A percentile compares a stretch with the other conserved stretches of the same genome.
Evolutionary conservation across 2,113 vertebrate genomes (phyloP).

Genomic region (Macquaria australasica): DNA sequence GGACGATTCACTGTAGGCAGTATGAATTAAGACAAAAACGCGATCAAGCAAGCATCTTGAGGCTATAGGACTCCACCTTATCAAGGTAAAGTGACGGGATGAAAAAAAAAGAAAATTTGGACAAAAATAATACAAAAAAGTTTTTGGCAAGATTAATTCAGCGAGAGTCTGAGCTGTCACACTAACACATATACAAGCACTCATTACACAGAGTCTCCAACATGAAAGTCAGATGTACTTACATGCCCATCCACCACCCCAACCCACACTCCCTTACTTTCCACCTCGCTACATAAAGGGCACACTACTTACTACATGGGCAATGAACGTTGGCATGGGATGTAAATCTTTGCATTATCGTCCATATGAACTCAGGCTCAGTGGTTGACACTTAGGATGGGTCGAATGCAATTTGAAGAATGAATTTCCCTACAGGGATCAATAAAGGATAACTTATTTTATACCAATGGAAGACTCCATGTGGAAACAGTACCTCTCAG

Average conservation of each 20-base stretch:
- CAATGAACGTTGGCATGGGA: too few species aligned
- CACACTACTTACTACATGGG: too few species aligned
- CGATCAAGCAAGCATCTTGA: background rate
- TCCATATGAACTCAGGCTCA: too few species aligned
- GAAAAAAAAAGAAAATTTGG: background rate
- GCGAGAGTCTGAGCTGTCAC: background rate
- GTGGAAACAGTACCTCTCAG: background rate
- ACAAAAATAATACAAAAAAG: background rate
- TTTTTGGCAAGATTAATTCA: too few species aligned
- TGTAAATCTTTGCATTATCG: too few species aligned
- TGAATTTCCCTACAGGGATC: too few species aligned
- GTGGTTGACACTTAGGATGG: too few species aligned
- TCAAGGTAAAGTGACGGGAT: background rate
- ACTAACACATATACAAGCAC: background rate
- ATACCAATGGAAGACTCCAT: background rate
- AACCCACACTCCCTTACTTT: background rate
- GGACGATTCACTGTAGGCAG: background rate
- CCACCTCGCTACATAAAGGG: too few species aligned
- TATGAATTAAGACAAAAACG: background rate
- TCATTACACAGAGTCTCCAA: too few species aligned
- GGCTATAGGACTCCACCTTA: background rate
- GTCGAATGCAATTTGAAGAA: too few species aligned
- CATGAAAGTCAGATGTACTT: too few species aligned
- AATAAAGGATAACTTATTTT: background rate
- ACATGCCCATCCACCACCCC: background rate